A percentile compares a stretch with the other conserved stretches of the same genome.
phyloP scores from a whole-genome alignment of 2,797 vertebrate species.

The Manis crassicaudata region DNA sequence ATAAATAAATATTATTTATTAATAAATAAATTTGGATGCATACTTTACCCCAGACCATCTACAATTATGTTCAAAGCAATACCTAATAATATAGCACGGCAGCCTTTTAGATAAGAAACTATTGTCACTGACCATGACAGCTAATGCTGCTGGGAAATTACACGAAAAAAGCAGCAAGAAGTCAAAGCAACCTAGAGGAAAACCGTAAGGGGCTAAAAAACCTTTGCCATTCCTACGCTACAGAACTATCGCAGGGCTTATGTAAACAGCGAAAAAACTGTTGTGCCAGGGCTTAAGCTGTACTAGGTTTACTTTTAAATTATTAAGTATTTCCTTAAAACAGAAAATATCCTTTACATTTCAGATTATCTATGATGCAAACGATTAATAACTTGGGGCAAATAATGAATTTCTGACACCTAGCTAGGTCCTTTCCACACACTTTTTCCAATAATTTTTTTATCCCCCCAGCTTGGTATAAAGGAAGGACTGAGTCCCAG shows the following conservation, averaged over 20 bases:
- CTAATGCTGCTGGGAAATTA: not conserved
- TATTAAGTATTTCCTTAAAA: not conserved
- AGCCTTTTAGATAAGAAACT: not conserved
- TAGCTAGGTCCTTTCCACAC: not conserved
- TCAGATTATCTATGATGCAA: not conserved
- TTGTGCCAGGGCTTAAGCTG: not conserved
- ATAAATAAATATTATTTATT: too few species aligned
- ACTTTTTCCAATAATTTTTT: not conserved
- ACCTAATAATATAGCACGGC: not conserved
- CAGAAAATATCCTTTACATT: not conserved
- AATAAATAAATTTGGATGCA: not conserved
- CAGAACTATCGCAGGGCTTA: not conserved
- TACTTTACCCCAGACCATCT: not conserved
- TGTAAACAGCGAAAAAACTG: not conserved
- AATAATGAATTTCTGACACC: not conserved
- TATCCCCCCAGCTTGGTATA: not conserved
- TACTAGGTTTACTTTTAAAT: not conserved
- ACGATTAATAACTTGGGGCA: not conserved
- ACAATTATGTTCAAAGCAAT: not conserved
- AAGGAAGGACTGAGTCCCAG: not conserved
- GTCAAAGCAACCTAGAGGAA: not conserved
- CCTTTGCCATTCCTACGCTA: not conserved
- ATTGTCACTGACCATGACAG: not conserved
- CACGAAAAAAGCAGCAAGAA: not conserved
- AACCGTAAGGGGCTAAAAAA: not conserved